A percentile compares a stretch with the other conserved stretches of the same genome.
Conservation (phyloP, 2,888 invertebrate genomes). For the Myathropa florea region DNA sequence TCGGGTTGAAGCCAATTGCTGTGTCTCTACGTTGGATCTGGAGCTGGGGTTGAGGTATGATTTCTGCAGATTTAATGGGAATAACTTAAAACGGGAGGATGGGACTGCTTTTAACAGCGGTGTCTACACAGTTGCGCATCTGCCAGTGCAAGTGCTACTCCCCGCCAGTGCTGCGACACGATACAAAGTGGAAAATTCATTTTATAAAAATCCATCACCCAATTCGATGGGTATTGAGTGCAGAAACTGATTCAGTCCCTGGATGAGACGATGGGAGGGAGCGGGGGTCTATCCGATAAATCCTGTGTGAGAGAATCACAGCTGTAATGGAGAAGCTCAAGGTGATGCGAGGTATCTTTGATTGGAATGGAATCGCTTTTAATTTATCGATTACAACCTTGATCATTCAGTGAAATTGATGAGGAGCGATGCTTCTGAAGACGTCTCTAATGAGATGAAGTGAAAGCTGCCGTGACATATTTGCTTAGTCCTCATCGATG, state of each 20-base stretch:
- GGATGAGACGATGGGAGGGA: too few species aligned
- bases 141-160: conserved; percentile 60
- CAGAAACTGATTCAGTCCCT: too few species aligned
- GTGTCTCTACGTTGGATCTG: too few species aligned
- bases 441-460: not conserved
- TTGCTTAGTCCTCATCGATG: not conserved
- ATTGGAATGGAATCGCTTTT: conserved; percentile 17
- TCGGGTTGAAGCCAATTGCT: conserved; percentile 21
- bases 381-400: conserved; percentile 3
- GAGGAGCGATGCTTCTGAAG: not conserved
- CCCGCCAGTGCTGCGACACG: conserved; percentile 73
- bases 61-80: conserved; percentile 41
- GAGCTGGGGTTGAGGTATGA: conserved; percentile 46
- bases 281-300: not conserved
- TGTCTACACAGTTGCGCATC: not conserved
- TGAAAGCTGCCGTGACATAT: not conserved
- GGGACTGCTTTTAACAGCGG: too few species aligned
- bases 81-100: conserved; percentile 37
- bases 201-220: conserved; percentile 73
- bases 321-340: conserved; percentile 29
- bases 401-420: not conserved
- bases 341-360: conserved; percentile 9
- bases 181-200: conserved; percentile 78
- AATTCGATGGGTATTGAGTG: not conserved
- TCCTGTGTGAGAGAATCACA: conserved; percentile 22